A percentile compares a stretch with the other conserved stretches of the same genome.
These are phyloP conservation scores for Paedocypris sp. DNA, from an alignment of 2,113 vertebrate species.

Conservation along the genomic window DNA sequence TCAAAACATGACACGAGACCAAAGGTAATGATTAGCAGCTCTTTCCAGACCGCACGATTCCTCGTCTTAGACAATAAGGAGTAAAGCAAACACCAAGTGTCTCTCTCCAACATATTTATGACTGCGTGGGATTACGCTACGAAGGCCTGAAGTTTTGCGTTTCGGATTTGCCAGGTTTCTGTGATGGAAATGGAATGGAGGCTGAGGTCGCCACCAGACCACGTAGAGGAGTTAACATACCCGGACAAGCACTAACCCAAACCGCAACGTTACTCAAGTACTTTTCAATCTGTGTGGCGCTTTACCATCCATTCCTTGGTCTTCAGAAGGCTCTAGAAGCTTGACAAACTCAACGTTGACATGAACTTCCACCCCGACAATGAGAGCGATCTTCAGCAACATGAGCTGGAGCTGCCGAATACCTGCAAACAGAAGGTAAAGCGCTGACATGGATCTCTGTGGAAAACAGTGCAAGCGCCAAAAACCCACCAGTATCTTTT, in stretches of 20 bases:
- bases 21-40: neutral
- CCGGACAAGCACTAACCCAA: no score
- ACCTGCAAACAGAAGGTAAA: conserved; percentile 57
- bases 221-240: no score
- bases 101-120: neutral
- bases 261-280: no score
- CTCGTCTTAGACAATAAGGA: neutral
- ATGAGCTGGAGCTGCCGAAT: conserved; percentile 95
- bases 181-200: neutral
- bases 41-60: neutral
- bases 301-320: conserved; percentile 76
- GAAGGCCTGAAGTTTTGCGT: neutral
- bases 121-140: conserved; percentile 3
- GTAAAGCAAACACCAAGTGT: neutral
- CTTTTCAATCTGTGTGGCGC: neutral
- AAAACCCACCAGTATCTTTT: no score
- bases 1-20: neutral
- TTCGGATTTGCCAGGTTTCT: neutral
- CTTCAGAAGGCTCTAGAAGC: conserved; percentile 78
- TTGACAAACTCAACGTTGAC: conserved; percentile 85
- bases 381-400: conserved; percentile 83
- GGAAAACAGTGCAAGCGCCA: no score
- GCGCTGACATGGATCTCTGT: no score
- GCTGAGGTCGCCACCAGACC: neutral
- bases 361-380: conserved; percentile 85